Evolutionary conservation across 2,113 vertebrate species (phyloP), one percentile per base, ranked within the genome.

Genomic region (Platichthys stellatus): DNA sequence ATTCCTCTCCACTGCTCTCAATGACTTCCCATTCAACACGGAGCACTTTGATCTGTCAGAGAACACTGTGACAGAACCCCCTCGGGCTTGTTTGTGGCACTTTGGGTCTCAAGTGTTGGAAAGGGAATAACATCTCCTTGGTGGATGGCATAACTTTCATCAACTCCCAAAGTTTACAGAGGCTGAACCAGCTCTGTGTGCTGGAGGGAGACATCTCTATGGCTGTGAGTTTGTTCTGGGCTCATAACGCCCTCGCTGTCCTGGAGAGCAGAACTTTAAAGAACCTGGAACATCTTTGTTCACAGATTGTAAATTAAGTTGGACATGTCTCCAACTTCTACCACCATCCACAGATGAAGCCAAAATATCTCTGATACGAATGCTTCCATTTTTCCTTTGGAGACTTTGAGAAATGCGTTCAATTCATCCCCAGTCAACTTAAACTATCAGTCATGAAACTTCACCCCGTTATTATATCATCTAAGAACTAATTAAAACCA

Each of bases 71-170:
- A 72, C 81, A 40, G 45, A 12, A 13, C 90, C 38, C 88, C 87
- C 7, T 43, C 4, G 21, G 75, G 80, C 67, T 76, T 76, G 24
- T 86, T 92, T 56, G 72, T 40, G 21, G 62, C 69, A 49, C 67
- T 92, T 11, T 82, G 85, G 82, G 84, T 51, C 76, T 93, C 45
- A 70, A 68, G 85, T 89, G 49, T 82, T 91, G n/a, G 63, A 90
- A 70, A 59, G 73, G 79, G 53, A 91, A 91, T 66, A 68, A 86
- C 62, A 89, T 92, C 8, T 47, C 45, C 12, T 35, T 45, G 13
- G 23, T 84, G 26, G 71, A 38, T 7, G 72, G 53, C 7, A 69
- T 82, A 51, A 76, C 86, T 51, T 93, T 93, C 57, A 72, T 43
- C 38, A 53, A 68, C 15, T 60, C 92, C 43, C 86, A 81, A 51